Base-by-base conservation (phyloP, 2,888 invertebrate genomes). In the Andrena haemorrhoa region DNA sequence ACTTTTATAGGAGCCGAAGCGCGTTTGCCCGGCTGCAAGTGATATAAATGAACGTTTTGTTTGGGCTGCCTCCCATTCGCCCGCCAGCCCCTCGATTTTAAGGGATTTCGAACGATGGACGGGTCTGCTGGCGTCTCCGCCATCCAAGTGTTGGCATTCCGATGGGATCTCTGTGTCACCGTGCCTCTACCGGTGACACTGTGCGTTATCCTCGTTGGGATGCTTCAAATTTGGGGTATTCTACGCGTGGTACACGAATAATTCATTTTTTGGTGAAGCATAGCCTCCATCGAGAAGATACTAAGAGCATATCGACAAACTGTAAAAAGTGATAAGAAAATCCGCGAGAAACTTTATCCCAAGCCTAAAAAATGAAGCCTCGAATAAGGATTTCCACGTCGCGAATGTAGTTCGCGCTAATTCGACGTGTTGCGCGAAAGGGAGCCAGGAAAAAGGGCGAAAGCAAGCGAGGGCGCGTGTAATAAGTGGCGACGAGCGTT, bases 31-130 rank as follows among this genome's bases (percentile, higher is more conserved):
- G 63, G 56, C 70, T 70, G 79, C 10, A 51, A 65, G 65, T 61
- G 71, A 79, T 80, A 80, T 80, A 80, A 80, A 80, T 66, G 81
- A 80, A 80, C 81, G 79, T 80, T 81, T 81, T 66, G 79, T 80
- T 72, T 72, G 79, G 31, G 41, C 65, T 72, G 61, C 61, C 71
- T 66, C 73, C 60, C 63, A 20, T 23, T 63, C 47, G 33, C 16
- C 49, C 8, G 6, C 51, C 53, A 56, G 53, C 35, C 35, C 23
- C 35, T 35, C 33, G 26, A 33, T 66, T 56, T 56, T 41, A 35
- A 23, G 56, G n/a, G 49, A 47, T 49, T 66, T 51, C 26, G 47
- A 2, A 26, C n/a, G 47, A 41, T 51, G 51, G 20, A 51, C 51
- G 51, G 16, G 51, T n/a, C 16, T 20, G 51, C 51, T 51, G 51